Evolutionary conservation across 2,113 vertebrate genomes (phyloP).

Genomic region (Nansenia antarctica): DNA sequence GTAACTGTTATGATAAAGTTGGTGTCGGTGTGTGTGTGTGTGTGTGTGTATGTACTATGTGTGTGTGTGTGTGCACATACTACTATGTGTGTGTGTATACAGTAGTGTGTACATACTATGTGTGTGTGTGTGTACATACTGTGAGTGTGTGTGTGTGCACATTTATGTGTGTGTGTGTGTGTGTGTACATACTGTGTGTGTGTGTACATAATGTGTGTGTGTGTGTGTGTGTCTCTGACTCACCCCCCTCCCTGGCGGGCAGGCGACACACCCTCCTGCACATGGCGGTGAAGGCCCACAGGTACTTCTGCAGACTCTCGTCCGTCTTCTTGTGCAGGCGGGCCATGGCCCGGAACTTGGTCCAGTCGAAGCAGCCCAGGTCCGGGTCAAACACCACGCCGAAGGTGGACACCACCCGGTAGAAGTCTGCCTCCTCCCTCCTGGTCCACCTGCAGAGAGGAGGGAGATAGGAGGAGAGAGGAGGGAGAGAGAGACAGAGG

Average conservation of each 20-base stretch:
- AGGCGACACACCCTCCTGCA: slow-evolving; percentile 94
- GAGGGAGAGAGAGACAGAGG: background rate
- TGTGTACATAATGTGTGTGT: no score
- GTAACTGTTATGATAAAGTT: no score
- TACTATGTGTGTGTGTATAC: no score
- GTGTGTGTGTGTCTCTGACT: slow-evolving; percentile 46
- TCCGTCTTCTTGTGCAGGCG: slow-evolving; percentile 97
- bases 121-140: no score
- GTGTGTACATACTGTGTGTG: no score
- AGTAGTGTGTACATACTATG: no score
- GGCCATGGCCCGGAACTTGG: slow-evolving; percentile 97
- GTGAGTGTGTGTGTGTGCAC: no score
- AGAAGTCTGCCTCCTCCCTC: slow-evolving; percentile 97
- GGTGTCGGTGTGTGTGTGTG: no score
- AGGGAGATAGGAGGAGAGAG: no score
- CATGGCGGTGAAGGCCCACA: slow-evolving; percentile 95
- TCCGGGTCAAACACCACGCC: slow-evolving; percentile 97
- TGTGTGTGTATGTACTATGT: no score
- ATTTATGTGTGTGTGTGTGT: no score
- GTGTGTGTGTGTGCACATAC: no score
- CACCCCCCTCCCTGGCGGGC: slow-evolving; percentile 91
- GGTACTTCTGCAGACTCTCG: slow-evolving; percentile 94
- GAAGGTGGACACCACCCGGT: slow-evolving; percentile 96
- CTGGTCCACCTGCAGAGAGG: slow-evolving; percentile 87
- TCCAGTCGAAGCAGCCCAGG: slow-evolving; percentile 92